These are phyloP conservation scores for Peucedramus taeniatus DNA, from an alignment of 2,113 vertebrate genomes.

Conservation along the genomic window DNA sequence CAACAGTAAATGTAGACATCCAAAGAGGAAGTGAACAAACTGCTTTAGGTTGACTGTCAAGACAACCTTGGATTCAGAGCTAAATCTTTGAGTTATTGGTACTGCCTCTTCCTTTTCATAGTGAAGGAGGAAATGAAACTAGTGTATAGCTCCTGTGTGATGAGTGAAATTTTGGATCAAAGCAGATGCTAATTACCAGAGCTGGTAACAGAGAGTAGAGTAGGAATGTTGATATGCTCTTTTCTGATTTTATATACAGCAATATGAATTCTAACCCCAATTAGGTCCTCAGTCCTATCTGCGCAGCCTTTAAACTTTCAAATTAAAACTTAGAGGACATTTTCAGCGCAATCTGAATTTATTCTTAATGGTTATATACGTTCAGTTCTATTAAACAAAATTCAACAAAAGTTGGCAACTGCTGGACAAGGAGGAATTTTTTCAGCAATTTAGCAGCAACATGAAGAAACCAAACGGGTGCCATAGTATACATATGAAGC, in stretches of 20 bases:
- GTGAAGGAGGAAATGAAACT: background rate
- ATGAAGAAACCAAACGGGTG: background rate
- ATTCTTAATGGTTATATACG: background rate
- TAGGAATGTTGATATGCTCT: background rate
- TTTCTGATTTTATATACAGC: background rate
- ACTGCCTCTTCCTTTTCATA: background rate
- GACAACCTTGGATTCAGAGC: background rate
- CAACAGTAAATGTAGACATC: background rate
- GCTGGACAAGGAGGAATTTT: background rate
- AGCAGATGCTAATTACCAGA: background rate
- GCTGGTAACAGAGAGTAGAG: background rate
- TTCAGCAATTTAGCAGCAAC: background rate
- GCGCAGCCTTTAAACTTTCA: background rate
- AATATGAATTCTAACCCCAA: background rate
- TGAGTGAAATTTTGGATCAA: background rate
- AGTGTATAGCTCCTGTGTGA: background rate
- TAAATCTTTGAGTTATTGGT: background rate
- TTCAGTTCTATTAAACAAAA: background rate
- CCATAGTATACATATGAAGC: accelerated
- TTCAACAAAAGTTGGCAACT: background rate
- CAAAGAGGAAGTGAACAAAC: background rate
- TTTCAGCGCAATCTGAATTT: background rate
- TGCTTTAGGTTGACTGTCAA: background rate
- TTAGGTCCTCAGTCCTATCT: background rate
- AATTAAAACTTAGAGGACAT: background rate